A percentile compares a stretch with the other conserved stretches of the same genome.
These are phyloP conservation scores for Meiosimyza platycephala DNA, from an alignment of 2,888 invertebrate genomes.

Conservation along the genomic window DNA sequence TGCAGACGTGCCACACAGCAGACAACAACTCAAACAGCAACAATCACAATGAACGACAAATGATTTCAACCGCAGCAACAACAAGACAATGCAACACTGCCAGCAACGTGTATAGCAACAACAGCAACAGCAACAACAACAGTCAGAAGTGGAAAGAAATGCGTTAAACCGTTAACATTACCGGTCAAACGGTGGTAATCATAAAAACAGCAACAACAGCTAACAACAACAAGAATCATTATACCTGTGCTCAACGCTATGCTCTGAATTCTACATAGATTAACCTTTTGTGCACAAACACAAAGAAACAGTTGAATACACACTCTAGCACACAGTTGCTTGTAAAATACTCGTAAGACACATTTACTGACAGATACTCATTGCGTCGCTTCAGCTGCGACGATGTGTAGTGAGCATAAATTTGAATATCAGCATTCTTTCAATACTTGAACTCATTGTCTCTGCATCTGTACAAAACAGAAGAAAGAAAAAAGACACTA, in stretches of 20 bases:
- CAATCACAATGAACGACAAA: neutral
- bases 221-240: neutral
- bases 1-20: slow-evolving; percentile 5
- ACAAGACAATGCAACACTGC: neutral
- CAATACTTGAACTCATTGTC: slow-evolving; percentile 18
- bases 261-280: slow-evolving; percentile 1
- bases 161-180: slow-evolving; percentile 33
- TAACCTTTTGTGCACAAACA: neutral
- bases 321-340: neutral
- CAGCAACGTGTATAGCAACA: neutral
- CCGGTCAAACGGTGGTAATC: slow-evolving; percentile 16
- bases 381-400: neutral
- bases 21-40: slow-evolving; percentile 1
- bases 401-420: neutral
- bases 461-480: neutral
- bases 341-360: neutral
- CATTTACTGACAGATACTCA: slow-evolving; percentile 11
- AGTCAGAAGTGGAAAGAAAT: slow-evolving; percentile 13
- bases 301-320: neutral
- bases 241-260: slow-evolving; percentile 1
- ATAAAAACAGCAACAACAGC: slow-evolving; percentile 10
- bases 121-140: neutral
- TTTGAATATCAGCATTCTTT: slow-evolving; percentile 21
- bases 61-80: slow-evolving; percentile 17
- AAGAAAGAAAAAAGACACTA: neutral